These are phyloP conservation scores for Anas bahamensis DNA, from an alignment of 2,797 vertebrate species.

Conservation along the genomic window DNA sequence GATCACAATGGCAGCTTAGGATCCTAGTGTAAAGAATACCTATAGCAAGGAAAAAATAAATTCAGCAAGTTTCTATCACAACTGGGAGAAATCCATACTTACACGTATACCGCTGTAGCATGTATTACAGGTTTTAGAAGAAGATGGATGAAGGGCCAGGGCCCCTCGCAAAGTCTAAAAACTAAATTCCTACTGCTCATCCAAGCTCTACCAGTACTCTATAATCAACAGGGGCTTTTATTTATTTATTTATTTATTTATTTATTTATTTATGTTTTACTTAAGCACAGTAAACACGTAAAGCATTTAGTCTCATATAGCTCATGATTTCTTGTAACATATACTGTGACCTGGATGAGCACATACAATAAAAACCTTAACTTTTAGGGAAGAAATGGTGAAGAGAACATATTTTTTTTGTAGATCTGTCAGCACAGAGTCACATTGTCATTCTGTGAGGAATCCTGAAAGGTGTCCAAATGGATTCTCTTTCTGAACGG, in stretches of 20 bases:
- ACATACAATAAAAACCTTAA: background rate
- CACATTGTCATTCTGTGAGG: background rate
- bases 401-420: background rate
- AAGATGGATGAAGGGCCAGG: background rate
- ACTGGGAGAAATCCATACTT: background rate
- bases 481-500: background rate
- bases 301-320: background rate
- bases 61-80: background rate
- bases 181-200: background rate
- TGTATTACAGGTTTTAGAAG: background rate
- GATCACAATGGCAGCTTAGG: background rate
- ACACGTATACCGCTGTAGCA: rapidly evolving
- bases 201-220: background rate
- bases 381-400: background rate
- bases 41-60: background rate
- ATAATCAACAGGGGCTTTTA: background rate
- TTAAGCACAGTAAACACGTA: background rate
- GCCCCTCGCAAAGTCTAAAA: background rate
- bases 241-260: background rate
- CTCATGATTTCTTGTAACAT: background rate
- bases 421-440: background rate
- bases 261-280: background rate
- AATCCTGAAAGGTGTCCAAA: background rate
- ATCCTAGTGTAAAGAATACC: background rate
- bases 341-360: background rate